Base-by-base conservation (phyloP, 2,888 invertebrate genomes). In the Dysmachus trigonus region DNA sequence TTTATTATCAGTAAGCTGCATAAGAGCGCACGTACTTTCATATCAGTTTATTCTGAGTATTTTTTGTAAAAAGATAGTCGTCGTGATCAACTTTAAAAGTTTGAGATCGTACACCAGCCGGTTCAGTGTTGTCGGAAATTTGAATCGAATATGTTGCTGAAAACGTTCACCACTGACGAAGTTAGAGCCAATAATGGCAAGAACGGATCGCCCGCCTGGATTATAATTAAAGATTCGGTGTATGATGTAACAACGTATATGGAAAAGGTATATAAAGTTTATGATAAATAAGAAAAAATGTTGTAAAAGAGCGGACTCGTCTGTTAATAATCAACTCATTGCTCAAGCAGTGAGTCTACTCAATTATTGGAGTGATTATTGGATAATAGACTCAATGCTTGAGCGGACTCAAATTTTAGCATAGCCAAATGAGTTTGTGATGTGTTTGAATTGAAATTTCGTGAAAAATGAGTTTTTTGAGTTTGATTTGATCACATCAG, bases 241-340 rank as follows among this genome's bases (percentile, higher is more conserved):
- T 96, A 96, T 89, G 95, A 96, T 91, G 93, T 95, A 88, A 95
- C 95, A 1, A 92, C 93, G 8, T 96, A 95, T 89, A 88, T 94
- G 0, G 89, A 93, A 7, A 93, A 95, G 92, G 89, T 88, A 51
- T 88, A 51, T n/a, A 27, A 18, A 31, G 41, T 18, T 18, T 51
- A 51, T 18, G 18, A 15, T 10, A 41, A 41, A 41, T 15, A 1
- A 27, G 2, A 27, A 2, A 27, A 6, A 27, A 62, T 7, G 8
- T 18, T n/a, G n/a, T n/a, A n/a, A n/a, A n/a, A n/a, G n/a, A n/a
- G n/a, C n/a, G n/a, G n/a, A n/a, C n/a, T n/a, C n/a, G n/a, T n/a
- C n/a, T n/a, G n/a, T n/a, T n/a, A n/a, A n/a, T n/a, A n/a, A n/a
- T n/a, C n/a, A n/a, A n/a, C n/a, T n/a, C n/a, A n/a, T n/a, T n/a